Evolutionary conservation across 2,888 invertebrate species (phyloP), one percentile per base, ranked within the genome.

Genomic region (Steinernema hermaphroditum): DNA sequence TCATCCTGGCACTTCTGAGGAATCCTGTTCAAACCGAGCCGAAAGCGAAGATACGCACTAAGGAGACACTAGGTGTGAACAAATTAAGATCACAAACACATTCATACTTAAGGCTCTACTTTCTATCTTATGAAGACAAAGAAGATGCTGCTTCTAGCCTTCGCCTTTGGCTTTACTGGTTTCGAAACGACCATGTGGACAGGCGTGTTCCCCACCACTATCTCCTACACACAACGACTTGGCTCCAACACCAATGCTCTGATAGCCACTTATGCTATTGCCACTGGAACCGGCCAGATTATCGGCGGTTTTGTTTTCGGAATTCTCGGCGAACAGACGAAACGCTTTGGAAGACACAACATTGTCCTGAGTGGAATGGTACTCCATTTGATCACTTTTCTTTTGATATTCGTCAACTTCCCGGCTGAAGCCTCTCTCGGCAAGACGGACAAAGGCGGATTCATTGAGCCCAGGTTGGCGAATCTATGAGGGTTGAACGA

Each of bases 271-370:
- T 94, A 94, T 1, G 96, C 96, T 0, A 94, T 97, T 76, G 92
- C 93, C 85, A 93, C 96, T 80, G 97, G 97, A 46, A 87, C 93
- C 76, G 97, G 97, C 72, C 96, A 97, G 90, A 94, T 96, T 0
- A 87, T 93, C 44, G 75, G 76, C 32, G 68, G 62, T 4, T 54
- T 75, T 19, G 14, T 77, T 0, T 74, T 76, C 29, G 77, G 77
- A 8, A 43, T 76, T n/a, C 54, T 73, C 22, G 54, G 78, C 32
- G 34, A 70, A 29, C 75, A 73, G 44, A 54, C 69, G 12, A 32
- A 24, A 24, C 32, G 24, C 16, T 34, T 81, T 4, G 69, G 76
- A n/a, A 62, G 78, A 2, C 44, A 72, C 34, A 50, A 70, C 9
- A 74, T 81, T 19, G 72, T 81, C 16, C 41, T 79, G 1, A 19